phyloP scores from a whole-genome alignment of 2,797 vertebrate genomes.

The Neopelma chrysocephalum region DNA sequence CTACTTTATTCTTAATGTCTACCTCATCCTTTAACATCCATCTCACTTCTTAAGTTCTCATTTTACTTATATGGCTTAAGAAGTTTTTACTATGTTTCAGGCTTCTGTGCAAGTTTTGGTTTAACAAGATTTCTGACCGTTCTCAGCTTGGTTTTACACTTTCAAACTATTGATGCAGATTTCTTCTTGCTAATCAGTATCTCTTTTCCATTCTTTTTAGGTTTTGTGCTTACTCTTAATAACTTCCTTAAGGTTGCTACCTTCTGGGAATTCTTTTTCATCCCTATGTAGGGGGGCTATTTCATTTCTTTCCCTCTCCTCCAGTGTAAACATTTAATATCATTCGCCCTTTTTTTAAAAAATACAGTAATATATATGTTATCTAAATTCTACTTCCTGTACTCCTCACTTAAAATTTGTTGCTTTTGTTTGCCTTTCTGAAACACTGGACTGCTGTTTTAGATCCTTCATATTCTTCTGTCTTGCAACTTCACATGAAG shows the following conservation, averaged over 20 bases:
- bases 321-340: neutral
- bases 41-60: neutral
- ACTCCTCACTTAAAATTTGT: neutral
- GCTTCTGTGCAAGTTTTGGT: neutral
- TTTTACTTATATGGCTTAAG: neutral
- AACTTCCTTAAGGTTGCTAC: neutral
- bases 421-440: neutral
- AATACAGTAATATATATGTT: neutral
- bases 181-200: neutral
- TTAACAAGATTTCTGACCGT: neutral
- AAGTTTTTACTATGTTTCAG: neutral
- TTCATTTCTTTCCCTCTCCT: neutral
- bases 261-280: neutral
- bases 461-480: neutral
- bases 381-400: neutral
- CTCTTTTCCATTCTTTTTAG: neutral
- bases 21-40: neutral
- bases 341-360: neutral
- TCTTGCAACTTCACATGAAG: neutral
- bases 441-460: neutral
- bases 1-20: neutral
- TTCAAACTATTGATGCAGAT: neutral
- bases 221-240: neutral
- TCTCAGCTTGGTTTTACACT: neutral
- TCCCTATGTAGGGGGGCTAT: rapidly evolving